Base-by-base conservation (phyloP, 2,113 vertebrate species). In the Collichthys lucidus region DNA sequence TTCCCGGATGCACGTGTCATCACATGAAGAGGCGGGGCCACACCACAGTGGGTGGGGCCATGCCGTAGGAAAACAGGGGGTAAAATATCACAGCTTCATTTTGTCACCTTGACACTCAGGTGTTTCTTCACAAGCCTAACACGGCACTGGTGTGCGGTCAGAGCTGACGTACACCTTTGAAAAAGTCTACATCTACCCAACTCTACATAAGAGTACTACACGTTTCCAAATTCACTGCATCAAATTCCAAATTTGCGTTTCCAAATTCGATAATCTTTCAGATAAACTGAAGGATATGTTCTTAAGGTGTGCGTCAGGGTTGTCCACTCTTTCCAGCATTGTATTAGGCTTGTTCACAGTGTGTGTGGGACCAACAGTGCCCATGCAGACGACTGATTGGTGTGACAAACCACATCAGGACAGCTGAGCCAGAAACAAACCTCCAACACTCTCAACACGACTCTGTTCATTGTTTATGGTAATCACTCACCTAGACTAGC, bases 341-440 rank as follows among this genome's bases (percentile, higher is more conserved):
- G 89, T 79, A 52, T 71, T 59, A 65, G 77, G 82, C 74, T 76
- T 84, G 31, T 26, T 83, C 24, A 73, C n/a, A 60, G 24, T 50
- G 29, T 63, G 16, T 63, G 2, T 40, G 56, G 65, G 74, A 88
- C 46, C 64, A 40, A 91, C 67, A 47, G 74, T 88, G 79, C 19
- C 70, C 94, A 94, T 94, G 94, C 94, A 94, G 82, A 79, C 75
- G 84, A 81, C 71, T 79, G 73, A 89, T 75, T 78, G 64, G 64
- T 83, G 80, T 57, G 44, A 86, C 59, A 82, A 80, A 81, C 85
- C 49, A 80, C 17, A 46, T 50, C 4, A n/a, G 14, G 8, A 47
- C 75, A 68, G 68, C 79, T 66, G 46, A 91, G 85, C 79, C 68
- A 87, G 77, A 91, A 42, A 66, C 84, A 80, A 85, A 85, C 77